phyloP scores from a whole-genome alignment of 1,140 invertebrate species.

The Arion vulgaris region DNA sequence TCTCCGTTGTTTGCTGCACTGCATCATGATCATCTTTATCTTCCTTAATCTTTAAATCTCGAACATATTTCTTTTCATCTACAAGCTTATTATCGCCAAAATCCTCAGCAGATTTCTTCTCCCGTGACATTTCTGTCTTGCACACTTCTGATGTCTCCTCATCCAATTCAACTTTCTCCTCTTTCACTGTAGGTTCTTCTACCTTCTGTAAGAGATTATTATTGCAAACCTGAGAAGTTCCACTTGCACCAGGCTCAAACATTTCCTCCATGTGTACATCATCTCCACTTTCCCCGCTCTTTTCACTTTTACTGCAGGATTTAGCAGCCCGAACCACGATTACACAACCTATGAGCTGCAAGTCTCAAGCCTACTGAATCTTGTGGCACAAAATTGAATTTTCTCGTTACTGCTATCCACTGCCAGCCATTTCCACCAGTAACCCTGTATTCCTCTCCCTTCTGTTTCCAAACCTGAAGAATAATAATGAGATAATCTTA shows the following conservation, averaged over 20 bases:
- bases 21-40: too few relatives aligned
- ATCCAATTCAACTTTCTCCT: constrained; percentile 23
- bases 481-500: neutral
- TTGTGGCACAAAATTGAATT: constrained; percentile 51
- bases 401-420: constrained; percentile 81
- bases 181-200: constrained; percentile 11
- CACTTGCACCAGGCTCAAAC: neutral
- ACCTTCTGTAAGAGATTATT: neutral
- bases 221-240: neutral
- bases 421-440: constrained; percentile 96
- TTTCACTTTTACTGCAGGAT: constrained; percentile 14
- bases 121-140: neutral
- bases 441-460: constrained; percentile 96
- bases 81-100: neutral
- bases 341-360: constrained; percentile 53
- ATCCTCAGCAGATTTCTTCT: neutral
- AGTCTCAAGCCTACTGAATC: constrained; percentile 64
- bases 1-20: neutral
- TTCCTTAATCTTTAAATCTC: constrained; percentile 14
- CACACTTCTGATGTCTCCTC: constrained; percentile 7
- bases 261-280: constrained; percentile 31
- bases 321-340: constrained; percentile 53
- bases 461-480: constrained; percentile 85
- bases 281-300: constrained; percentile 22
- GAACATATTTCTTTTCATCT: constrained; percentile 3